These are phyloP conservation scores for Liodrosophila aerea DNA, from an alignment of 2,888 invertebrate species.

Conservation along the genomic window DNA sequence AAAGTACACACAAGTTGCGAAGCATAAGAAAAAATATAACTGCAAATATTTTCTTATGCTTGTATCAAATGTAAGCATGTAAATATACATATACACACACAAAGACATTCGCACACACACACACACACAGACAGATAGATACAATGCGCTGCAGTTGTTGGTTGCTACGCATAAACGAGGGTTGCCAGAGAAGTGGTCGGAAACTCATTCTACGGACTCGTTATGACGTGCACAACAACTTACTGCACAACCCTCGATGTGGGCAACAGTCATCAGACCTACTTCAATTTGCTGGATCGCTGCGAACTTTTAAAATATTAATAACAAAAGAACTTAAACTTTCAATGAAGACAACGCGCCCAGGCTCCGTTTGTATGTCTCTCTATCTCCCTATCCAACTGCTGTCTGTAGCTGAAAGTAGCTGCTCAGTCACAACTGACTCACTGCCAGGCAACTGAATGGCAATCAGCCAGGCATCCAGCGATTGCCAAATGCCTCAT, in stretches of 20 bases:
- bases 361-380: slow-evolving; percentile 43
- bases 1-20: slow-evolving; percentile 60
- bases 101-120: slow-evolving; percentile 2
- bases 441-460: slow-evolving; percentile 47
- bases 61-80: slow-evolving; percentile 66
- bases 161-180: slow-evolving; percentile 6
- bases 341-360: slow-evolving; percentile 56
- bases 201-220: no score
- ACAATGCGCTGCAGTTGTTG: slow-evolving; percentile 39
- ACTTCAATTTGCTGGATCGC: slow-evolving; percentile 46
- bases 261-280: slow-evolving; percentile 21
- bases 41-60: slow-evolving; percentile 74
- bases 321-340: slow-evolving; percentile 73
- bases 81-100: slow-evolving; percentile 48
- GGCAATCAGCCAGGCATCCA: slow-evolving; percentile 37
- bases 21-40: slow-evolving; percentile 42
- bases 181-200: background rate
- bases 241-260: slow-evolving; percentile 10
- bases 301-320: slow-evolving; percentile 68
- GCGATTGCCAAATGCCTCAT: slow-evolving; percentile 25
- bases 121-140: slow-evolving; percentile 13
- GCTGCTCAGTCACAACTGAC: slow-evolving; percentile 34
- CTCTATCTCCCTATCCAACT: background rate
- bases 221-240: no score
- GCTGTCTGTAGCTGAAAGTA: slow-evolving; percentile 35